Percentiles rank a stretch among this genome's conserved stretches.
phyloP scores from a whole-genome alignment of 2,113 vertebrate species.

The Passer domesticus region DNA sequence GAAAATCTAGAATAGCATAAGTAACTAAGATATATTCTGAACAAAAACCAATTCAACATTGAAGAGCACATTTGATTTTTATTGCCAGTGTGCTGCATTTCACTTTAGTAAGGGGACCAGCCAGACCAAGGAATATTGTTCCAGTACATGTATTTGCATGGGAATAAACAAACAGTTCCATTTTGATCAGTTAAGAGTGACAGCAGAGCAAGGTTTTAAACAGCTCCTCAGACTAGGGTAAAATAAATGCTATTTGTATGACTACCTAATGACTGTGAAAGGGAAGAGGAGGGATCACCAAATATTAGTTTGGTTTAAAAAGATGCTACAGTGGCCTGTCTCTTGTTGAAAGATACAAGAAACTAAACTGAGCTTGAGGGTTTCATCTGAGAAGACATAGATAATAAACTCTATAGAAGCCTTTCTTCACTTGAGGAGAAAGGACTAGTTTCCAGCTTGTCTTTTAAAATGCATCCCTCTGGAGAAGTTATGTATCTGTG shows the following conservation, averaged over 20 bases:
- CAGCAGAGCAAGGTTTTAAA: background rate
- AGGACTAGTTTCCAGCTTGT: background rate
- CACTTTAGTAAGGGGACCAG: background rate
- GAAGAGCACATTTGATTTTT: background rate
- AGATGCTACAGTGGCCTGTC: background rate
- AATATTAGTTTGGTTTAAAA: background rate
- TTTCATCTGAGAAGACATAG: background rate
- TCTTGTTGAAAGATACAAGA: background rate
- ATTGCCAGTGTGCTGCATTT: background rate
- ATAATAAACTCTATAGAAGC: background rate
- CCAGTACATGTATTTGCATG: background rate
- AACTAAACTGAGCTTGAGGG: background rate
- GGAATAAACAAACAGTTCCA: background rate
- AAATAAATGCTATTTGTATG: background rate
- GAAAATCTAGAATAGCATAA: background rate
- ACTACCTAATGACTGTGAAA: background rate
- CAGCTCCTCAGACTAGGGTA: background rate
- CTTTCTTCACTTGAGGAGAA: background rate
- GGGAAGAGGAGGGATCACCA: background rate
- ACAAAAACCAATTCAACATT: background rate
- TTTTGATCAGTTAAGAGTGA: background rate
- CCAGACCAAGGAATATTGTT: background rate
- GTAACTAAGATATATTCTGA: background rate
- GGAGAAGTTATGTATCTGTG: fast-evolving
- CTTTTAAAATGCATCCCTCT: background rate